Conservation (phyloP, 2,797 vertebrate species). For the Sternotherus odoratus region DNA sequence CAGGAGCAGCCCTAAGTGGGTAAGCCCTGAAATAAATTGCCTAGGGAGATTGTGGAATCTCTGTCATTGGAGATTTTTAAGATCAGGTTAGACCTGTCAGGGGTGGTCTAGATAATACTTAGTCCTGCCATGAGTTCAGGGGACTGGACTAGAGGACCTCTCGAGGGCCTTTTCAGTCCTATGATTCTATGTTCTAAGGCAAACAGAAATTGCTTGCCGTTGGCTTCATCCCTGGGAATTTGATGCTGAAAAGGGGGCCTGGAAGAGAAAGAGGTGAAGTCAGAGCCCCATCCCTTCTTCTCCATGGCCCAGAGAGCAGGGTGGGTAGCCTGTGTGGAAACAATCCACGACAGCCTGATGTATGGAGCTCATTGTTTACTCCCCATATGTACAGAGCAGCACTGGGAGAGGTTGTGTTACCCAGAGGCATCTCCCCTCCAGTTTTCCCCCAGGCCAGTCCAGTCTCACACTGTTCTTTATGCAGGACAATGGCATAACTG, state of each 20-base stretch:
- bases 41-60: too few species aligned
- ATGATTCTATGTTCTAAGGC: accelerated
- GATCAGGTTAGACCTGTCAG: too few species aligned
- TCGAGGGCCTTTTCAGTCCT: too few species aligned
- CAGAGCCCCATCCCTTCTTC: background rate
- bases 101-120: too few species aligned
- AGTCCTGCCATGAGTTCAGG: too few species aligned
- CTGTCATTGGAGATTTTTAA: too few species aligned
- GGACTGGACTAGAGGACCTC: too few species aligned
- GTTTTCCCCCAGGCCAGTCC: too few species aligned
- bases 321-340: accelerated
- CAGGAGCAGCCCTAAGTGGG: background rate
- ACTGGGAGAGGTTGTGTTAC: background rate
- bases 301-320: background rate
- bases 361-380: accelerated
- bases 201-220: accelerated
- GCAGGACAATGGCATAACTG: background rate
- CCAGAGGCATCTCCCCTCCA: background rate
- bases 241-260: background rate
- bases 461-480: background rate
- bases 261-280: background rate
- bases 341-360: accelerated
- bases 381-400: background rate
- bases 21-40: too few species aligned
- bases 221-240: background rate